A percentile compares a stretch with the other conserved stretches of the same genome.
phyloP scores from a whole-genome alignment of 2,888 invertebrate species.

The Hydraecia micacea region DNA sequence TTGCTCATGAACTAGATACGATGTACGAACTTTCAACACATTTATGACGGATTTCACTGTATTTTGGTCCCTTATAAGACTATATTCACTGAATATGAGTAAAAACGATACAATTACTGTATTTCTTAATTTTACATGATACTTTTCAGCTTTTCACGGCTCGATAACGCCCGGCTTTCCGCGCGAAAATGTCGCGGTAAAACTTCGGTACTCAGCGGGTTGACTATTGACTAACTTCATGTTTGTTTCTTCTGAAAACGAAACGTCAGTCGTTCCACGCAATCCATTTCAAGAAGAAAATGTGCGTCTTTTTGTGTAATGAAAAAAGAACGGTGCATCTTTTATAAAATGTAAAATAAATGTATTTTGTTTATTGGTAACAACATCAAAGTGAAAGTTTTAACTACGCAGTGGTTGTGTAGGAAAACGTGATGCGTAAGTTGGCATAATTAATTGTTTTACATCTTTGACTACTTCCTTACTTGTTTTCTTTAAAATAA shows the following conservation, averaged over 20 bases:
- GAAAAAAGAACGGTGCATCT: not conserved
- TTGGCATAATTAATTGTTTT: not conserved
- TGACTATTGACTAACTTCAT: constrained; percentile 84
- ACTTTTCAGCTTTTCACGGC: constrained; percentile 88
- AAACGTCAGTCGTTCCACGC: constrained; percentile 76
- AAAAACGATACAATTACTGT: constrained; percentile 71
- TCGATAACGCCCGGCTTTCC: constrained; percentile 90
- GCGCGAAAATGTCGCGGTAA: constrained; percentile 91
- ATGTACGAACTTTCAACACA: constrained; percentile 71
- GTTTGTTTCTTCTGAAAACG: constrained; percentile 88
- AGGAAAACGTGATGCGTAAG: not conserved
- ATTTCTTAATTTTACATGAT: constrained; percentile 76
- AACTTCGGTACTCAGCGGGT: constrained; percentile 81
- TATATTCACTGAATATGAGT: constrained; percentile 74
- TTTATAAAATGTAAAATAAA: not conserved
- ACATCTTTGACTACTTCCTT: too few species aligned
- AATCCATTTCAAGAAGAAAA: constrained; percentile 73
- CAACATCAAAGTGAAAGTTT: fast-evolving
- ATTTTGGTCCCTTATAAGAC: constrained; percentile 71
- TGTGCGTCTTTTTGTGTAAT: constrained; percentile 2
- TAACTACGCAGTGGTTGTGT: not conserved
- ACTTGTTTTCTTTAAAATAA: not conserved
- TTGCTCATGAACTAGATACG: constrained; percentile 79
- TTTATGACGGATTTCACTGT: constrained; percentile 70
- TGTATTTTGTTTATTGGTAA: not conserved